Conservation (phyloP, 2,113 vertebrate species). For the Butorides virescens region DNA sequence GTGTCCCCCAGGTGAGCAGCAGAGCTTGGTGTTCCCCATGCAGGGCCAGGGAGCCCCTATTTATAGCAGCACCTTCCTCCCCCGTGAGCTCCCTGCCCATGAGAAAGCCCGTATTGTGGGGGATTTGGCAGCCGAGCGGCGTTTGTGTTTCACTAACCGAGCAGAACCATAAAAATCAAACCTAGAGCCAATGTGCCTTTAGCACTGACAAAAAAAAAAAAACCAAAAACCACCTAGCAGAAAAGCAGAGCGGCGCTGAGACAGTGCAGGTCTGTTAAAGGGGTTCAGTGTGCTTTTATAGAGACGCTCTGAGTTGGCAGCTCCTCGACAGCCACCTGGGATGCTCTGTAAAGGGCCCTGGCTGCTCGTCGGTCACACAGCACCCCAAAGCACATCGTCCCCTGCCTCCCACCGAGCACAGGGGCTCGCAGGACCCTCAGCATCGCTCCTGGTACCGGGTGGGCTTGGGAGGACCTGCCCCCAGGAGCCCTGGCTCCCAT, state of each 20-base stretch:
- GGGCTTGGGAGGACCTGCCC: background rate
- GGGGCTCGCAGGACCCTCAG: rapidly evolving
- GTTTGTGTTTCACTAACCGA: slow-evolving; percentile 59
- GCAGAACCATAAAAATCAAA: slow-evolving; percentile 48
- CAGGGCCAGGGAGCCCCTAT: slow-evolving; percentile 38
- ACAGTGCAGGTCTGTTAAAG: background rate
- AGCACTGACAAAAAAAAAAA: background rate
- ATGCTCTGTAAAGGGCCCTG: rapidly evolving
- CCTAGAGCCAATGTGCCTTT: background rate
- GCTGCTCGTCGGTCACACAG: background rate
- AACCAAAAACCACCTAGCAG: background rate
- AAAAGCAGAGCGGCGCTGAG: background rate
- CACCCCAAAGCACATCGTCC: background rate
- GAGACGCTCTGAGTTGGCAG: background rate
- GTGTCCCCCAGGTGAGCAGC: slow-evolving; percentile 44
- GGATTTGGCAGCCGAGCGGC: background rate
- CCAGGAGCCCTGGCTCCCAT: background rate
- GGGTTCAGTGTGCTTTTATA: background rate
- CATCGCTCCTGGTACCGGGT: background rate
- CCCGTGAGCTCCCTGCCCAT: background rate
- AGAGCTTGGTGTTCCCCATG: slow-evolving; percentile 68
- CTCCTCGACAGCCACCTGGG: background rate
- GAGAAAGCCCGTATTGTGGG: slow-evolving; percentile 28
- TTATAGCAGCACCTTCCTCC: slow-evolving; percentile 43
- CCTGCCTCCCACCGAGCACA: rapidly evolving